Base-by-base conservation (phyloP, 1,140 invertebrate genomes). In the Pogonus chalceus region DNA sequence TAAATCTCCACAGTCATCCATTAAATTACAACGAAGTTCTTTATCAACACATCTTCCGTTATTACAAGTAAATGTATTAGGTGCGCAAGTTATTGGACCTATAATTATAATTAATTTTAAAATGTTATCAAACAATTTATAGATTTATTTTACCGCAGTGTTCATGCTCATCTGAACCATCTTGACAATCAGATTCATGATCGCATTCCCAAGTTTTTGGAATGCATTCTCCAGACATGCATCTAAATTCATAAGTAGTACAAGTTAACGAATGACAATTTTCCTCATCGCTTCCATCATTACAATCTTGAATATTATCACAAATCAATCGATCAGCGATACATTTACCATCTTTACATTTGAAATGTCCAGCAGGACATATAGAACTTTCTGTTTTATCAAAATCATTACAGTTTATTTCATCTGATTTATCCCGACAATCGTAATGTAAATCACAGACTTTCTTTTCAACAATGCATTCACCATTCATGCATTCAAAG, bases 361-460 rank as follows among this genome's bases (percentile, higher is more conserved):
- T 66, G 53, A 80, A 82, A 62, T 76, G 62, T 39, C 60, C 52
- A 10, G 58, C 46, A 2, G 63, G 61, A 43, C 70, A 65, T n/a
- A 43, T 35, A 10, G 47, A 12, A 26, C 16, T 58, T 2, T 14
- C 10, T 60, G 24, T 35, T 31, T 58, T 62, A 20, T 65, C 59
- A 49, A 69, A 64, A 52, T 69, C 55, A 54, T 68, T 35, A 60
- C 79, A 91, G 43, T 79, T 73, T 9, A 77, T 64, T 64, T 92
- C 90, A 60, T 92, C 89, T 1, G 83, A 86, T 24, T 76, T 76
- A 64, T 90, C 87, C 2, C 67, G 61, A 61, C 91, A 94, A 64
- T 94, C 85, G 35, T 73, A 74, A n/a, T 77, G 63, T 0, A 75
- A 78, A 67, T 94, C 82, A 65, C 91, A 94, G 10, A 83, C 71